Conservation (phyloP, 2,888 invertebrate species). For the Ichneumoninae sp. region DNA sequence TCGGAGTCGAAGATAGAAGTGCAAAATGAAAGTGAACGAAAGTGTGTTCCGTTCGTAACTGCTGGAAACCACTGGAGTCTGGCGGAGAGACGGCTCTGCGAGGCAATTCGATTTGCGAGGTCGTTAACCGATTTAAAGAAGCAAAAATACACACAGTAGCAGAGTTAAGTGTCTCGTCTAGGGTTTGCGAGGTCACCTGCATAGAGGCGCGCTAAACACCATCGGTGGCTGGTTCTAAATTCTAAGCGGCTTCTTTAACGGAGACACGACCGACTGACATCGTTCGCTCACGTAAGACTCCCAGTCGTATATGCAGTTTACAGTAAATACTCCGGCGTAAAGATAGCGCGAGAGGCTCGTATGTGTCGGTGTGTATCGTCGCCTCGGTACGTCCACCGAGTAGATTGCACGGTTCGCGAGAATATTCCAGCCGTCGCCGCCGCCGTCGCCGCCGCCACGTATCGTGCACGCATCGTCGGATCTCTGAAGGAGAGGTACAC, state of each 20-base stretch:
- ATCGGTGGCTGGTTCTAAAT: constrained; percentile 42
- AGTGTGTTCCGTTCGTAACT: constrained; percentile 36
- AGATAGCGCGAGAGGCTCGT: neutral
- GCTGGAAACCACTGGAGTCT: constrained; percentile 11
- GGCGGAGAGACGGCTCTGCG: neutral
- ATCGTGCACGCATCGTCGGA: constrained; percentile 52
- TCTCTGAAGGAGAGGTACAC: constrained; percentile 2
- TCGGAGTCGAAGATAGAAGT: neutral
- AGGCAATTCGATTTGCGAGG: constrained; percentile 17
- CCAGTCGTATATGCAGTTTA: neutral
- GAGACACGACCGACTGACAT: constrained; percentile 62
- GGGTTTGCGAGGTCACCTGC: constrained; percentile 28
- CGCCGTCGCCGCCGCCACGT: neutral
- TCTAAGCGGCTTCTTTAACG: constrained; percentile 58
- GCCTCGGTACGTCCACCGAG: constrained; percentile 40
- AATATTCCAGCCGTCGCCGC: constrained; percentile 17
- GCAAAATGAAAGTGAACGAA: constrained; percentile 52
- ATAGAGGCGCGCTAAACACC: constrained; percentile 18
- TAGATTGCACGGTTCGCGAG: constrained; percentile 37
- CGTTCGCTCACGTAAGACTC: constrained; percentile 42
- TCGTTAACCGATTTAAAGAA: neutral
- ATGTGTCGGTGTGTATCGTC: constrained; percentile 31
- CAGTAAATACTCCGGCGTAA: neutral
- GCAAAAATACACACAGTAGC: neutral
- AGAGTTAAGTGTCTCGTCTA: neutral